Evolutionary conservation across 1,140 invertebrate species (phyloP).

Genomic region (Gryon sp.): DNA sequence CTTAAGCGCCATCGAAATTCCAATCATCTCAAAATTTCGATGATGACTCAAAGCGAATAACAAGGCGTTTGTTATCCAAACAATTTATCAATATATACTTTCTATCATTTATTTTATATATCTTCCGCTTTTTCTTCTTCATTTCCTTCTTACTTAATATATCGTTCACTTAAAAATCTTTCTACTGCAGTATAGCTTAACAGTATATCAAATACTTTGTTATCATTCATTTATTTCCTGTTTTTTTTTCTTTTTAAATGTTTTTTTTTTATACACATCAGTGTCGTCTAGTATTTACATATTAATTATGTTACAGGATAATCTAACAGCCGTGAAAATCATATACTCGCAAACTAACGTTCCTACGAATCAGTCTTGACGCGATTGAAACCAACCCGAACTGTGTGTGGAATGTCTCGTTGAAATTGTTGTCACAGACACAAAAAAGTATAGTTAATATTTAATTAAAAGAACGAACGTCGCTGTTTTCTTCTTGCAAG

Average conservation of each 20-base stretch:
- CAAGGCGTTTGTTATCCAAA: conserved; percentile 34
- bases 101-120: conserved; percentile 55
- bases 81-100: conserved; percentile 50
- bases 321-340: conserved; percentile 61
- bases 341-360: conserved; percentile 43
- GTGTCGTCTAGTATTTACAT: conserved; percentile 67
- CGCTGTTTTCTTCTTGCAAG: background rate
- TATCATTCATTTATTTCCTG: conserved; percentile 6
- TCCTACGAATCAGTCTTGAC: conserved; percentile 59
- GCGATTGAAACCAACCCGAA: conserved; percentile 49
- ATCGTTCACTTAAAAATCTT: conserved; percentile 43
- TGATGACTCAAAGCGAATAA: conserved; percentile 32
- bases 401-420: conserved; percentile 49
- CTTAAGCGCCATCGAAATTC: conserved; percentile 27
- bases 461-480: conserved; percentile 4
- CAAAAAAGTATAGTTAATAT: background rate
- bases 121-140: too few species aligned
- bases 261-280: conserved; percentile 66
- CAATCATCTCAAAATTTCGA: conserved; percentile 16
- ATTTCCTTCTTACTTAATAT: too few species aligned
- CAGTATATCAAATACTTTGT: conserved; percentile 45
- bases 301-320: conserved; percentile 69
- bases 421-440: conserved; percentile 15
- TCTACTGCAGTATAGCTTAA: conserved; percentile 47
- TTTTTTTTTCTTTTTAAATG: background rate